Evolutionary conservation across 37 sponge, comb jelly and placozoan species (phyloP), one percentile per base, ranked within the genome.

Genomic region (Cliona cf. orientalis): DNA sequence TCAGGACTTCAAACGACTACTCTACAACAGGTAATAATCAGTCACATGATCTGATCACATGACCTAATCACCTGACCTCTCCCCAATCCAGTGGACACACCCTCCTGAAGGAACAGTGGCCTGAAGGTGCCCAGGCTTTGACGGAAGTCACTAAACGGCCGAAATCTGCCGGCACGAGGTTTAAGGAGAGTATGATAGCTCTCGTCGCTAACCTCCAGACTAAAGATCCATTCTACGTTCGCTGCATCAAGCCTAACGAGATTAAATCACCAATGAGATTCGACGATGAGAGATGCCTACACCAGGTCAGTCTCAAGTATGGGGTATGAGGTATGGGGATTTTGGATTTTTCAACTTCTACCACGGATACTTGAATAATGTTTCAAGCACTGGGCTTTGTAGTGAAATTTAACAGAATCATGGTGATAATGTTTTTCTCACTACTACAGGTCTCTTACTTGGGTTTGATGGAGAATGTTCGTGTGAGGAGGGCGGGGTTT

Each of bases 231-330:
- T 85, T 85, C 75, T 93, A 93, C 42, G 86, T 93, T 22, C 86
- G 94, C 35, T 93, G 94, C 80, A 89, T 93, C 72, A 93, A 93
- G 67, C 94, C 94, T 3, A 93, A 93, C 39, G 87, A 80, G 32
- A 56, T 67, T 25, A 93, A 93, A 74, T 74, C 81, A n/a, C 67
- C 94, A 2, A 23, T 70, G 26, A 68, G 42, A 32, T 89, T 89
- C 58, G 73, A 89, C 59, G 77, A 81, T 39, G 77, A 93, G 58
- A 80, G 91, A 3, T 75, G 70, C 31, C 45, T 66, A 0, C 94
- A 93, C 66, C 94, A 93, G 83, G 92, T 91, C 32, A n/a, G n/a
- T n/a, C n/a, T n/a, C n/a, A n/a, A n/a, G n/a, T 63, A 59, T 36
- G 55, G 43, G 41, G 21, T 14, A 21, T 38, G 34, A 12, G 43